Percentiles rank a stretch among this genome's conserved stretches.
Evolutionary conservation across 1,140 invertebrate genomes (phyloP).

Genomic region (Drosophila oshimai): DNA sequence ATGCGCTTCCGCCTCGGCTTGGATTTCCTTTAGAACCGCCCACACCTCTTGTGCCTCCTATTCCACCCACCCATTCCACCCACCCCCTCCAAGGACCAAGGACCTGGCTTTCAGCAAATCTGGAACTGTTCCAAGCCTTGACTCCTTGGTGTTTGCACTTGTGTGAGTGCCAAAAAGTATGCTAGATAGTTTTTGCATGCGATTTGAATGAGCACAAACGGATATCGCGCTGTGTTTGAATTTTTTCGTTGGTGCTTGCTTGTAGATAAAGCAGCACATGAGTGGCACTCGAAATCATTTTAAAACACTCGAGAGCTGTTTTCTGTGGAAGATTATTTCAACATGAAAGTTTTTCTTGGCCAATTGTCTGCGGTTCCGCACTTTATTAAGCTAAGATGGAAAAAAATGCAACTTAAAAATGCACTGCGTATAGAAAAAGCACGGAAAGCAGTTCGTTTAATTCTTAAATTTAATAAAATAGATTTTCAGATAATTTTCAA

Average conservation of each 20-base stretch:
- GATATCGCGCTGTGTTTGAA: conserved; percentile 51
- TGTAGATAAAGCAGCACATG: conserved; percentile 48
- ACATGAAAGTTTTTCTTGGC: conserved; percentile 46
- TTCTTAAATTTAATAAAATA: no score
- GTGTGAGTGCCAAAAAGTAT: conserved; percentile 59
- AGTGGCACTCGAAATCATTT: conserved; percentile 74
- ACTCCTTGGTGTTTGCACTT: conserved; percentile 30
- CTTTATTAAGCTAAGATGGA: conserved; percentile 6
- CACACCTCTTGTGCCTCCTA: no score
- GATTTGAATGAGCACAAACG: conserved; percentile 77
- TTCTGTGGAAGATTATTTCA: conserved; percentile 44
- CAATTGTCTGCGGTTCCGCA: not conserved
- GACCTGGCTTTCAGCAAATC: conserved; percentile 12
- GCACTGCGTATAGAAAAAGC: not conserved
- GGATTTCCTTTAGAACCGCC: conserved; percentile 24
- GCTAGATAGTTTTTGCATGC: conserved; percentile 72
- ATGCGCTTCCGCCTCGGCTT: conserved; percentile 50
- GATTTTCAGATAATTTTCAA: no score
- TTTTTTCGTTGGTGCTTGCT: conserved; percentile 13
- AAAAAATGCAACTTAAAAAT: no score
- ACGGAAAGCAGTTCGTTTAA: not conserved
- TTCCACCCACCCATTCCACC: conserved; percentile 1
- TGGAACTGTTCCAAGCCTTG: conserved; percentile 62
- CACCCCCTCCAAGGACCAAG: not conserved
- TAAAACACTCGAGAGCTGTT: conserved; percentile 69